These are phyloP conservation scores for Chydorus sphaericus DNA, from an alignment of 2,888 invertebrate genomes.

Conservation along the genomic window DNA sequence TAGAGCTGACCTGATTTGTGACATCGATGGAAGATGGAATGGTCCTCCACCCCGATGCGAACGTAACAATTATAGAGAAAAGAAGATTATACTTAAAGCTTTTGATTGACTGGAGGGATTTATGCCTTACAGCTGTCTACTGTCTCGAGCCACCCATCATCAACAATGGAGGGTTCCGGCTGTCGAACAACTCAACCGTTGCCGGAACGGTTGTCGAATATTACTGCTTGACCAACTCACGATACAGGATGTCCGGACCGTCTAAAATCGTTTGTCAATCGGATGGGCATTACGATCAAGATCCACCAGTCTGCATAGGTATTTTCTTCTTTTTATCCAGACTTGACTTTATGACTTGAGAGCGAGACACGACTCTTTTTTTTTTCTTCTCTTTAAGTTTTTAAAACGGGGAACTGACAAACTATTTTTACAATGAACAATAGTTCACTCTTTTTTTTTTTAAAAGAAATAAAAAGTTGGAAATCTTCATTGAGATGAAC, in stretches of 20 bases:
- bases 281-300: conserved; percentile 63
- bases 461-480: too few species aligned
- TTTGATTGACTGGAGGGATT: background rate
- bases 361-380: background rate
- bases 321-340: conserved; percentile 16
- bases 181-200: conserved; percentile 24
- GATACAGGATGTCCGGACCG: conserved; percentile 52
- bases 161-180: conserved; percentile 35
- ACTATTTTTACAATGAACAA: background rate
- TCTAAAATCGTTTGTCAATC: conserved; percentile 51
- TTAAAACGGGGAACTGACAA: background rate
- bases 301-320: conserved; percentile 58
- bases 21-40: conserved; percentile 70
- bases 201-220: conserved; percentile 63
- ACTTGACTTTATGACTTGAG: background rate
- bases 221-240: conserved; percentile 40
- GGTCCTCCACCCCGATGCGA: conserved; percentile 82
- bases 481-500: too few species aligned
- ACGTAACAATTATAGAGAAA: conserved; percentile 41
- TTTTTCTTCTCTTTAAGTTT: background rate
- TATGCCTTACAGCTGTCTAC: conserved; percentile 39
- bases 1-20: conserved; percentile 67
- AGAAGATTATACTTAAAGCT: background rate
- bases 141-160: conserved; percentile 53
- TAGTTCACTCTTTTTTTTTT: too few species aligned